These are phyloP conservation scores for Creontiades dilutus DNA, from an alignment of 2,888 invertebrate species.

Conservation along the genomic window DNA sequence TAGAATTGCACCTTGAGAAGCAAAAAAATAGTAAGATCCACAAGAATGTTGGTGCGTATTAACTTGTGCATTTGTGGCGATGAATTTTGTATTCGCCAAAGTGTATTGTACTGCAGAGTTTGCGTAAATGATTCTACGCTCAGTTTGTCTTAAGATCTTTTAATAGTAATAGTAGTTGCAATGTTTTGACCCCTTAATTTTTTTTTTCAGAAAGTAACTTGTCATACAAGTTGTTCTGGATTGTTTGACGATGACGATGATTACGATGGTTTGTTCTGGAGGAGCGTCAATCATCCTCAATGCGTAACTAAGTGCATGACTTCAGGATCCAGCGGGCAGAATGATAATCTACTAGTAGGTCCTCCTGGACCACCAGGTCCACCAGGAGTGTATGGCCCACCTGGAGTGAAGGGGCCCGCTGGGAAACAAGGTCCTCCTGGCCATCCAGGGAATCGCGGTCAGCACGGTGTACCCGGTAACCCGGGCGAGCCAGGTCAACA, in stretches of 20 bases:
- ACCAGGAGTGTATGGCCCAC: background rate
- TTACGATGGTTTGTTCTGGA: background rate
- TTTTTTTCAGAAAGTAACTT: background rate
- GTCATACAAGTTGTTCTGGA: background rate
- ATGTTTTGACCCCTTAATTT: background rate
- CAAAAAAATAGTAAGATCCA: too few species aligned
- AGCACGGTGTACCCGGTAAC: background rate
- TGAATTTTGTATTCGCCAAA: too few species aligned
- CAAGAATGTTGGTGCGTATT: too few species aligned
- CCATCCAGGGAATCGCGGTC: background rate
- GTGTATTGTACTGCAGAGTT: too few species aligned
- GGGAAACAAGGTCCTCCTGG: background rate
- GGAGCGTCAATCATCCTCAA: background rate
- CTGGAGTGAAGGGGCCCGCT: background rate
- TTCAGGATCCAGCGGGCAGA: background rate
- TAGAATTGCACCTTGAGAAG: too few species aligned
- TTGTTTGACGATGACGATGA: background rate
- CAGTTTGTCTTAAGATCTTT: too few species aligned
- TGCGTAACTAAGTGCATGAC: background rate
- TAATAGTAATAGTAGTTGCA: too few species aligned
- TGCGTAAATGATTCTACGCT: too few species aligned
- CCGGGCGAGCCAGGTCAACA: background rate
- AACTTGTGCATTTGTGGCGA: too few species aligned
- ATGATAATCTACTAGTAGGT: background rate
- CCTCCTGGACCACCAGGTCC: background rate